Base-by-base conservation (phyloP, 2,888 invertebrate genomes). In the Laspeyria flexula region DNA sequence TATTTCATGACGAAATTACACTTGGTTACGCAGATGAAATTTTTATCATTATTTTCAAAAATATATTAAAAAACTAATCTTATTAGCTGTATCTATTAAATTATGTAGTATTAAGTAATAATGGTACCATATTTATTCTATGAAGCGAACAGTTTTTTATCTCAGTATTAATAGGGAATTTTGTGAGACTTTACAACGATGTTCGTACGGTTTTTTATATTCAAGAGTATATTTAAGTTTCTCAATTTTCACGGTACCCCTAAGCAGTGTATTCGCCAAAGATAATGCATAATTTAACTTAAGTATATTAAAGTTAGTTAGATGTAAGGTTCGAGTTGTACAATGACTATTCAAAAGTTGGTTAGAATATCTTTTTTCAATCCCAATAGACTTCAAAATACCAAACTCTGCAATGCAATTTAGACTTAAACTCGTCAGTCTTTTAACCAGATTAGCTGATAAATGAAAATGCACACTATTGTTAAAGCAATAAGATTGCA, bases 201-300 rank as follows among this genome's bases (percentile, higher is more conserved):
- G 76, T 87, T 85, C 81, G 81, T 86, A 85, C 71, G 72, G 79
- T 83, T 86, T 85, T 83, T 76, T 70, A 65, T 65, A 60, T 48
- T 66, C 44, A 58, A 49, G 51, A 13, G 55, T 70, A 70, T 60
- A 57, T 65, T 75, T 73, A 71, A 59, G 71, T 75, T 75, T 68
- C 71, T 68, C 72, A 73, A 70, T 67, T 79, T 79, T 76, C 75
- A 82, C 65, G 85, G 88, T 88, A 88, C 88, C 83, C n/a, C 73
- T 85, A 79, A 86, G 84, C 86, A 90, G 88, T 91, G 86, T 90
- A 89, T 83, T 90, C 90, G 90, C 91, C 91, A 91, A 91, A 91
- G 91, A 91, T 91, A 88, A 83, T 82, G 90, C 90, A 90, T 91
- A 91, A 90, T 90, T 86, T 85, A 81, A 79, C 63, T 67, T 85